Percentiles rank a stretch among this genome's conserved stretches.
These are phyloP conservation scores for Nothoprocta pentlandii DNA, from an alignment of 2,113 vertebrate genomes.

Conservation along the genomic window DNA sequence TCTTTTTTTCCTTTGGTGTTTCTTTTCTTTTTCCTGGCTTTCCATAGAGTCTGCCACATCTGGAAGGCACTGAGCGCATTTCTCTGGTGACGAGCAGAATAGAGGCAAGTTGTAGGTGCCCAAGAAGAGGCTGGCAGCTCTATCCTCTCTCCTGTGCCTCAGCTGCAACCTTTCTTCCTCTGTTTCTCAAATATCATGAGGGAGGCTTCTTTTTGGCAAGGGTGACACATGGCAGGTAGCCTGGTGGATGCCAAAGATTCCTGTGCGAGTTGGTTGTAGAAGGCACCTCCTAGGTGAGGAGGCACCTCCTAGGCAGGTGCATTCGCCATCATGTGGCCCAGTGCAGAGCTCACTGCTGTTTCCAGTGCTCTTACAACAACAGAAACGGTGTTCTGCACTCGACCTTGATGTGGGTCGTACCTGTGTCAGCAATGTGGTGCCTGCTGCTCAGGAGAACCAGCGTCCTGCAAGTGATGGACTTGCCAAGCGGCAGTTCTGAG, in stretches of 20 bases:
- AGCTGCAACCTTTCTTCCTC: not conserved
- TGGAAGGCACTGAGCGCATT: rapidly evolving
- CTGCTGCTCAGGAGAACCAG: not conserved
- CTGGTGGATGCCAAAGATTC: not conserved
- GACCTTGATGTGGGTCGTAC: not conserved
- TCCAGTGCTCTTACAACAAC: no score
- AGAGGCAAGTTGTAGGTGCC: not conserved
- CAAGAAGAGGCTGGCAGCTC: no score
- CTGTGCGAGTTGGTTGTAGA: not conserved
- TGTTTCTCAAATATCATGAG: not conserved
- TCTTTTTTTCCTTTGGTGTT: not conserved
- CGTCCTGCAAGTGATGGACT: not conserved
- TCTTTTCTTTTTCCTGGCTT: not conserved
- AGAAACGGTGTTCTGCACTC: not conserved
- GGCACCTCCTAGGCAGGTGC: not conserved
- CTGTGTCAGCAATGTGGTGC: not conserved
- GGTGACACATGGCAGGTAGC: not conserved
- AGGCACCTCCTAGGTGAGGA: no score
- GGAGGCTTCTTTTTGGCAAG: not conserved
- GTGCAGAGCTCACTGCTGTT: no score
- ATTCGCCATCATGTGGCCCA: rapidly evolving
- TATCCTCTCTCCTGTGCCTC: not conserved
- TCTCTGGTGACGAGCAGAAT: rapidly evolving
- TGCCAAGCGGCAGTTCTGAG: not conserved
- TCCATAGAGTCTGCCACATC: not conserved